Conservation (phyloP, 2,888 invertebrate genomes). For the Dasysyrphus albostriatus region DNA sequence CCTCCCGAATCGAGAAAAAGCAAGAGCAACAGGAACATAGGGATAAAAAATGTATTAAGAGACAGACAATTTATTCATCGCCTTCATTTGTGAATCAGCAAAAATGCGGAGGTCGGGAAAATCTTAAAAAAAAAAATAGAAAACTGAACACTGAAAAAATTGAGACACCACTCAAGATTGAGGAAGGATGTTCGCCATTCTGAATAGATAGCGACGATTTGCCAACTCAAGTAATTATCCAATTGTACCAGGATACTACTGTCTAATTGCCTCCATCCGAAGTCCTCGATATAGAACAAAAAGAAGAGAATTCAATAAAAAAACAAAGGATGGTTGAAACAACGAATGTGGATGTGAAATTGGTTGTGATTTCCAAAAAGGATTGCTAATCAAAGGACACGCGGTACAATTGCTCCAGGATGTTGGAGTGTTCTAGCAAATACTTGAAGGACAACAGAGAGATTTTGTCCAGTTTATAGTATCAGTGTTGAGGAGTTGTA, state of each 20-base stretch:
- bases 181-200: conserved; percentile 60
- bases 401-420: conserved; percentile 60
- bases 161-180: conserved; percentile 38
- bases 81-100: conserved; percentile 51
- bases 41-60: conserved; percentile 50
- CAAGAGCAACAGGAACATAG: conserved; percentile 14
- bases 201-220: conserved; percentile 66
- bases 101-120: conserved; percentile 47
- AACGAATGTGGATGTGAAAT: conserved; percentile 62
- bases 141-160: conserved; percentile 15
- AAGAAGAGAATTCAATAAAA: conserved; percentile 20
- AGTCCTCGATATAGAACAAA: conserved; percentile 32
- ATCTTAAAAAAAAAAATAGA: conserved; percentile 22
- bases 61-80: conserved; percentile 66
- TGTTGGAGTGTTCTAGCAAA: conserved; percentile 39
- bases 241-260: conserved; percentile 71
- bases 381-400: conserved; percentile 74
- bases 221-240: conserved; percentile 73
- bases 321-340: conserved; percentile 1
- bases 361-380: conserved; percentile 72
- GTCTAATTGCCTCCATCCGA: conserved; percentile 66
- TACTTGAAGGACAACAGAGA: conserved; percentile 56
- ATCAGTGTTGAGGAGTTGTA: conserved; percentile 9
- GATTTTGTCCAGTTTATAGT: conserved; percentile 12
- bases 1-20: background rate